phyloP scores from a whole-genome alignment of 2,888 invertebrate species.

The Zele albiditarsus region DNA sequence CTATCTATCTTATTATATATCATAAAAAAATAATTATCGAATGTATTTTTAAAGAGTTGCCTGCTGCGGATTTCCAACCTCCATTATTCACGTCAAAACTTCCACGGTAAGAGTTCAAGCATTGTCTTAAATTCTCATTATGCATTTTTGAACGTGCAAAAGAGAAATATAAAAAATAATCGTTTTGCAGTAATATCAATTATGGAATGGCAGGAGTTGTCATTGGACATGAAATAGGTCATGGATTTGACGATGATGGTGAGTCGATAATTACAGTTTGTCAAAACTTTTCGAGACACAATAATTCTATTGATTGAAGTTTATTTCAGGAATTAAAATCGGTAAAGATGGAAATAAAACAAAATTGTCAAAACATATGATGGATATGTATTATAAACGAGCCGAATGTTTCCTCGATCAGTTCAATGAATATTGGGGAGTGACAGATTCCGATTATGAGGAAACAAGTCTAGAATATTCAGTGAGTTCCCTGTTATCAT shows the following conservation, averaged over 20 bases:
- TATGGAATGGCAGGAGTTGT: slow-evolving; percentile 46
- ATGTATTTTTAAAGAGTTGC: slow-evolving; percentile 42
- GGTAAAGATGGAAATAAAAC: slow-evolving; percentile 36
- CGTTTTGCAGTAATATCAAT: slow-evolving; percentile 42
- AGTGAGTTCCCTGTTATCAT: background rate
- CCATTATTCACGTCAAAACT: slow-evolving; percentile 48
- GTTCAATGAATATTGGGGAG: slow-evolving; percentile 39
- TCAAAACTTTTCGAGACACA: background rate
- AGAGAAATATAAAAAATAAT: slow-evolving; percentile 4
- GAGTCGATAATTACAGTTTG: background rate
- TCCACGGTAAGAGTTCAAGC: slow-evolving; percentile 61
- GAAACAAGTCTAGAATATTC: slow-evolving; percentile 6
- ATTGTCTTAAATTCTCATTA: background rate
- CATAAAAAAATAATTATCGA: background rate
- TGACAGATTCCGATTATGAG: slow-evolving; percentile 17
- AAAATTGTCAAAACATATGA: slow-evolving; percentile 29
- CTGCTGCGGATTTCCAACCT: slow-evolving; percentile 52
- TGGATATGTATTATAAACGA: slow-evolving; percentile 43
- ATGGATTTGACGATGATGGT: slow-evolving; percentile 48
- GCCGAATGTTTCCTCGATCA: slow-evolving; percentile 47
- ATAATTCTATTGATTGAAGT: background rate
- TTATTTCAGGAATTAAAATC: slow-evolving; percentile 37
- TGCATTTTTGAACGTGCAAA: background rate
- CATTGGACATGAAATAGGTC: slow-evolving; percentile 51
- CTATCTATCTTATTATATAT: background rate